Evolutionary conservation across 1,140 invertebrate species (phyloP), one percentile per base, ranked within the genome.

Genomic region (Onthophagus taurus): DNA sequence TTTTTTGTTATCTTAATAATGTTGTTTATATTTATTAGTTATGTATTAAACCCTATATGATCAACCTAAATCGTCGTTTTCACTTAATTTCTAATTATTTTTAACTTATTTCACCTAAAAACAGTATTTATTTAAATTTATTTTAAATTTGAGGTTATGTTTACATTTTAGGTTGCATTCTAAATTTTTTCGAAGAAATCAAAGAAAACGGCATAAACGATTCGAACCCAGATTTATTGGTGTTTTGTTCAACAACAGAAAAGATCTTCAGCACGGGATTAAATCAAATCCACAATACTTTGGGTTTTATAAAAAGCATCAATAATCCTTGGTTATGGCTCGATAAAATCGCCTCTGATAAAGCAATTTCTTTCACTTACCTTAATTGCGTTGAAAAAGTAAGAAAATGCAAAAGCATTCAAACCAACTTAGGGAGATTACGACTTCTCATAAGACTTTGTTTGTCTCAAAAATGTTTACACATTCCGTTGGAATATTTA

Each of bases 371-470:
- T 20, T 66, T 60, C 38, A 57, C 58, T 17, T 68, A 71, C 34
- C 52, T 59, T 23, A 64, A 63, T 33, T 62, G 65, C 31, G 58
- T 74, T 0, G 68, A 71, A 46, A 57, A 53, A 29, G 65, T 69
- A 0, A 59, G 58, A 42, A 55, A 65, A 26, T 68, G 63, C 53
- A 29, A 51, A 21, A 68, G 69, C 55, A 58, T 75, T 2, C 52
- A 51, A 42, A 72, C 67, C 13, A 51, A 64, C 12, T 58, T 60
- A 35, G 77, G 75, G 1, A 67, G 64, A 54, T 64, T 77, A 11
- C 61, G 76, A 39, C 55, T 75, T 9, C 66, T 78, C 34, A 66
- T 80, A 37, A 64, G 74, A 45, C 63, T 58, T 26, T 75, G 72
- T 63, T 58, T 78, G 18, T 60, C 61, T 31, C 66, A 70, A 44